A percentile compares a stretch with the other conserved stretches of the same genome.
These are phyloP conservation scores for Frankliniella fusca DNA, from an alignment of 2,888 invertebrate species.

Conservation along the genomic window DNA sequence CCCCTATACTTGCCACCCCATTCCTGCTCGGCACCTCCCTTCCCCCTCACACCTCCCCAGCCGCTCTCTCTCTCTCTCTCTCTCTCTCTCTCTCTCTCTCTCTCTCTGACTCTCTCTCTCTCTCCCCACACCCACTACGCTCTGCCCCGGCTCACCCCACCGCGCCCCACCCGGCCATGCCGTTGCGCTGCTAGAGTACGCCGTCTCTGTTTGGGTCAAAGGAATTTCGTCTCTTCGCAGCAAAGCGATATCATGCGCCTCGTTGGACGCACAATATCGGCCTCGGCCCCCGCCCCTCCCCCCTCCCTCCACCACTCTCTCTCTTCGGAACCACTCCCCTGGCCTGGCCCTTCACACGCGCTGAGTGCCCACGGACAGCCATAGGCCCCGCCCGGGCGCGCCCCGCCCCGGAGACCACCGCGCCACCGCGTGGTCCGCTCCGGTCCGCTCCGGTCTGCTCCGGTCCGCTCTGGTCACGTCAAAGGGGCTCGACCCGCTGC, in stretches of 20 bases:
- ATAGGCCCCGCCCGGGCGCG: no score
- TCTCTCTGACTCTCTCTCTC: not conserved
- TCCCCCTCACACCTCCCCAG: not conserved
- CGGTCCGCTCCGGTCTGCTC: no score
- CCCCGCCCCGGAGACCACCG: not conserved
- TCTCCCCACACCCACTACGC: not conserved
- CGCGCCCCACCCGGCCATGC: not conserved
- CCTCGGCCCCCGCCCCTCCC: not conserved
- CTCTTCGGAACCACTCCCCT: no score
- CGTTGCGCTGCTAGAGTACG: not conserved
- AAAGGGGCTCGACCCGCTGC: not conserved
- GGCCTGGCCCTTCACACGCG: no score
- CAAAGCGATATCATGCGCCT: slow-evolving; percentile 21
- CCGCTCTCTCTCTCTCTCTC: not conserved
- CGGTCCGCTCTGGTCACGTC: not conserved
- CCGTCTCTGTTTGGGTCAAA: slow-evolving; percentile 16
- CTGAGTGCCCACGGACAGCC: no score
- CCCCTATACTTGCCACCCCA: not conserved
- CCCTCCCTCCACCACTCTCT: not conserved
- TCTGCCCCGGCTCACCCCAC: not conserved
- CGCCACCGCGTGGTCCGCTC: no score
- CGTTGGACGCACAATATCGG: slow-evolving; percentile 24
- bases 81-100: not conserved
- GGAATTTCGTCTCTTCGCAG: slow-evolving; percentile 15
- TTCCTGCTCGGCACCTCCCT: not conserved